Evolutionary conservation across 92 coral and sea anemone species (phyloP).

Genomic region (Porites evermanni): DNA sequence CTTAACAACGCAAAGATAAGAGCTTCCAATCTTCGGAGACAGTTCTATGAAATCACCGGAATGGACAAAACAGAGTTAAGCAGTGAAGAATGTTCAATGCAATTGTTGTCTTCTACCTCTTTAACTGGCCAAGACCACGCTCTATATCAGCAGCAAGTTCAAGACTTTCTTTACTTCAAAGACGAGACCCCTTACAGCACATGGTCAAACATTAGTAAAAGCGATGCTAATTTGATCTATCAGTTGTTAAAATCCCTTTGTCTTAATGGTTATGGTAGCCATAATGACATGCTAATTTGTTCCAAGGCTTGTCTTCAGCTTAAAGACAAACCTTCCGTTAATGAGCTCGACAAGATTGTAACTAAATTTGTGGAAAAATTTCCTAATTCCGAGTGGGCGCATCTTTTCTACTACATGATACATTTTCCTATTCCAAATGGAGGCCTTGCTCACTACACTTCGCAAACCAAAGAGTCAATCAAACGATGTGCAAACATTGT

Average conservation of each 20-base stretch:
- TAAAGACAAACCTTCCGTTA: neutral
- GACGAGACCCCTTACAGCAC: neutral
- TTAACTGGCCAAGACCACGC: too few relatives aligned
- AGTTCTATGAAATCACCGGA: slow-evolving; percentile 63
- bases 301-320: neutral
- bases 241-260: neutral
- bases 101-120: too few relatives aligned
- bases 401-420: neutral
- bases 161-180: too few relatives aligned
- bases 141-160: too few relatives aligned
- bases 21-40: slow-evolving; percentile 57
- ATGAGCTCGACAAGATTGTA: neutral
- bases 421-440: neutral
- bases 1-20: slow-evolving; percentile 58
- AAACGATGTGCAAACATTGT: neutral
- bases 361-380: neutral
- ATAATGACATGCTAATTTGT: neutral
- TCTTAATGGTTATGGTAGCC: neutral
- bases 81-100: neutral
- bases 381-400: neutral
- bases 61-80: slow-evolving; percentile 38
- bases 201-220: neutral
- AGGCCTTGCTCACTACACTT: neutral
- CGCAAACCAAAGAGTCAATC: neutral
- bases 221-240: too few relatives aligned